Evolutionary conservation across 2,888 invertebrate species (phyloP).

Genomic region (Nemotelus pantherinus): DNA sequence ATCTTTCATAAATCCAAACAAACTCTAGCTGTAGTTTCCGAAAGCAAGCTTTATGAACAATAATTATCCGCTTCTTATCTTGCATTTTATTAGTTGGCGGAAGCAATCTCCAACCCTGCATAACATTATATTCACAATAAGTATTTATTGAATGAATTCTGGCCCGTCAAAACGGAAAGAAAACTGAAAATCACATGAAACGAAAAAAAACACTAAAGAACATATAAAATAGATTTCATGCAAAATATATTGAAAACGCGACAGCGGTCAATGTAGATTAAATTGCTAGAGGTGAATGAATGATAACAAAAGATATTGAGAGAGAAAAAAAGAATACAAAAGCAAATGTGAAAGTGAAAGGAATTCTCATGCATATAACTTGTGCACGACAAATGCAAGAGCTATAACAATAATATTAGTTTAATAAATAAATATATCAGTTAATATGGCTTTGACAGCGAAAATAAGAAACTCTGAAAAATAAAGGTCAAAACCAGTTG

Average conservation of each 20-base stretch:
- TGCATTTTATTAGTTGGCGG: slow-evolving; percentile 21
- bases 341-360: neutral
- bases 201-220: neutral
- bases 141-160: slow-evolving; percentile 32
- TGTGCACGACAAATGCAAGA: neutral
- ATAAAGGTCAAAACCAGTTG: neutral
- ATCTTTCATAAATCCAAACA: too few relatives aligned
- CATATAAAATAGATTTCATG: neutral
- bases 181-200: neutral
- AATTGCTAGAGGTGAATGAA: neutral
- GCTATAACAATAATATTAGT: neutral
- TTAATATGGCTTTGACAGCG: neutral
- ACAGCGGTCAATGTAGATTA: too few relatives aligned
- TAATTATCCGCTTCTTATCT: slow-evolving; percentile 30
- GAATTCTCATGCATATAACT: neutral
- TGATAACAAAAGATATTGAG: neutral
- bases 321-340: neutral
- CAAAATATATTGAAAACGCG: too few relatives aligned
- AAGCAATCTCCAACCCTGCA: neutral
- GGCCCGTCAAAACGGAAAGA: neutral
- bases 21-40: neutral
- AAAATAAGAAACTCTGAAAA: neutral
- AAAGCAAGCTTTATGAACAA: slow-evolving; percentile 31
- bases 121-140: neutral
- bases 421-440: neutral